Percentiles rank a stretch among this genome's conserved stretches.
phyloP scores from a whole-genome alignment of 2,888 invertebrate species.

The Trichogramma evanescens region DNA sequence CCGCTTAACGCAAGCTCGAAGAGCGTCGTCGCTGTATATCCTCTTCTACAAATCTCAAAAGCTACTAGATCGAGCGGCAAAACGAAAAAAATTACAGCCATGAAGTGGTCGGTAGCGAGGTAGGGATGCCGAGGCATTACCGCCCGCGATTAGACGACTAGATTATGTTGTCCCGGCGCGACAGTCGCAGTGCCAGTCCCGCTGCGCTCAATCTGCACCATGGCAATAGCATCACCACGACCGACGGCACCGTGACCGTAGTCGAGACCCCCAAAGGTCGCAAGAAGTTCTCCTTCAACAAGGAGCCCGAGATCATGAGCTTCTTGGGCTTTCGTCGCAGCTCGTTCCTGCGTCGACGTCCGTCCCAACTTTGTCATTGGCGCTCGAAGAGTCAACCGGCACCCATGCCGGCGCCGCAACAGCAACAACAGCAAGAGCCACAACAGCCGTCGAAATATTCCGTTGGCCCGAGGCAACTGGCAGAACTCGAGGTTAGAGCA shows the following conservation, averaged over 20 bases:
- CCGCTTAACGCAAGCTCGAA: too few relatives aligned
- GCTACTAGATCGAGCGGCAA: too few relatives aligned
- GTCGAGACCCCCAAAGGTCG: conserved; percentile 53
- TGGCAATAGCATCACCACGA: not conserved
- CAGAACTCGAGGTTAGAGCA: conserved; percentile 43
- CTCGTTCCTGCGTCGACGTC: conserved; percentile 4
- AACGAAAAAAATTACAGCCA: too few relatives aligned
- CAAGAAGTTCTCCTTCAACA: conserved; percentile 74
- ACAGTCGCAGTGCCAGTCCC: conserved; percentile 15
- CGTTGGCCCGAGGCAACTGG: conserved; percentile 27
- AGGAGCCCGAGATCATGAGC: conserved; percentile 70
- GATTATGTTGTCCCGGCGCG: conserved; percentile 13
- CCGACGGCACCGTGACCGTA: conserved; percentile 6
- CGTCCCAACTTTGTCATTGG: conserved; percentile 23
- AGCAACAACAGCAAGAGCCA: conserved; percentile 27
- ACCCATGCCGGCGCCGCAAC: conserved; percentile 5
- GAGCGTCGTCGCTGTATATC: too few relatives aligned
- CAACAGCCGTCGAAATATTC: conserved; percentile 37
- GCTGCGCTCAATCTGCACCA: not conserved
- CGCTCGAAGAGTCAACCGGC: conserved; percentile 22
- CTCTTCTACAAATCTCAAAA: too few relatives aligned
- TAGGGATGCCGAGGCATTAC: too few relatives aligned
- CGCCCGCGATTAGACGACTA: not conserved
- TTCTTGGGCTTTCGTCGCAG: conserved; percentile 35
- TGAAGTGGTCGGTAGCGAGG: too few relatives aligned